phyloP scores from a whole-genome alignment of 2,113 vertebrate species.

The Aptenodytes forsteri region DNA sequence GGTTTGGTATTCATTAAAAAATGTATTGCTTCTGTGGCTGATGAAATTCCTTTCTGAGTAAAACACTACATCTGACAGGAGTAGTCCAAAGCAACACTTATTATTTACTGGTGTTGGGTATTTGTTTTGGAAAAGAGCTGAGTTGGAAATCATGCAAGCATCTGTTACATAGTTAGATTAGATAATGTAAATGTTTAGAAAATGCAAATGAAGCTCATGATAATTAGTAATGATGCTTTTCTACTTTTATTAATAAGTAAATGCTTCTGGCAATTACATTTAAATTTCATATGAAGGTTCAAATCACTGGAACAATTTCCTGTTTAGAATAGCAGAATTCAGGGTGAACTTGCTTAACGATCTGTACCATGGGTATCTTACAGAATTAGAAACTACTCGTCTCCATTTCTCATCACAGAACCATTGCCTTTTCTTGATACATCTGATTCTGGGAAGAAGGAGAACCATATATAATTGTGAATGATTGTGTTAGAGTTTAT shows the following conservation, averaged over 20 bases:
- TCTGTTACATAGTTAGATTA: slow-evolving; percentile 58
- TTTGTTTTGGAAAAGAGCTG: slow-evolving; percentile 25
- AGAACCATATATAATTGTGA: background rate
- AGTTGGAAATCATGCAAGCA: slow-evolving; percentile 58
- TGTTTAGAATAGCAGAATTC: slow-evolving; percentile 24
- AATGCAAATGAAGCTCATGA: slow-evolving; percentile 68
- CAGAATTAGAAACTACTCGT: background rate
- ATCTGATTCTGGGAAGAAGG: background rate
- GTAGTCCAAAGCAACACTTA: background rate
- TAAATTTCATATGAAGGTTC: slow-evolving; percentile 71
- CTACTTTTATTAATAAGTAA: slow-evolving; percentile 73
- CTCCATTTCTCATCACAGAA: background rate
- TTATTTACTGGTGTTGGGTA: slow-evolving; percentile 1
- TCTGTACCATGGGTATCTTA: background rate
- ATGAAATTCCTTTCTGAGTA: background rate
- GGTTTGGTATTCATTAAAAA: background rate
- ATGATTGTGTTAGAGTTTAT: background rate
- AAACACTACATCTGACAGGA: background rate
- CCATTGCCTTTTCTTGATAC: background rate
- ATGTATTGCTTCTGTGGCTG: background rate
- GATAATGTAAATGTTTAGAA: slow-evolving; percentile 75
- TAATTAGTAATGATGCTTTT: slow-evolving; percentile 73
- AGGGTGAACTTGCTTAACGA: background rate
- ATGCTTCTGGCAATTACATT: slow-evolving; percentile 73
- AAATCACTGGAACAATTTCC: slow-evolving; percentile 51